Conservation (phyloP, 2,113 vertebrate genomes). For the Suncus etruscus region DNA sequence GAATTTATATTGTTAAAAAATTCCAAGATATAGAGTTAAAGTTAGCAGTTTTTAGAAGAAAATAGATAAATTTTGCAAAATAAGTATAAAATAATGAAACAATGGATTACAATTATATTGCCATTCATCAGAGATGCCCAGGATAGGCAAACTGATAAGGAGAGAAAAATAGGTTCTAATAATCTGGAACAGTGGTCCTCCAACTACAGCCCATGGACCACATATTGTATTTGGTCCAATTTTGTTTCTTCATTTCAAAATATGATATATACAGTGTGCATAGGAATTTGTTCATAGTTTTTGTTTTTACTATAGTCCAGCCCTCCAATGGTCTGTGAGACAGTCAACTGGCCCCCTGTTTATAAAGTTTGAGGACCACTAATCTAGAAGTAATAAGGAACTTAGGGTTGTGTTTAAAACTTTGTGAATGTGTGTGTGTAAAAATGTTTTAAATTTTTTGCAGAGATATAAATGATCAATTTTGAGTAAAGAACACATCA, state of each 20-base stretch:
- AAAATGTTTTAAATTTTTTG: neutral
- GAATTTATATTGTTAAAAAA: slow-evolving; percentile 19
- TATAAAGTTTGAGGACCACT: too few species aligned
- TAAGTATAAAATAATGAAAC: neutral
- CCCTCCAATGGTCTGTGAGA: too few species aligned
- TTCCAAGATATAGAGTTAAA: slow-evolving; percentile 18
- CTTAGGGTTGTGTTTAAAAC: neutral
- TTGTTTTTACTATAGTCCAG: too few species aligned
- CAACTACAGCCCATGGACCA: too few species aligned
- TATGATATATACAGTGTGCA: too few species aligned
- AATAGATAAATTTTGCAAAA: neutral
- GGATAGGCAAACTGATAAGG: neutral
- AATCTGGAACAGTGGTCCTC: too few species aligned
- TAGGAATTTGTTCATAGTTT: too few species aligned
- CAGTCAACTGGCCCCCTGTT: too few species aligned
- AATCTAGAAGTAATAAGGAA: neutral
- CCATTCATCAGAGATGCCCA: neutral
- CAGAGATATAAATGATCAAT: neutral
- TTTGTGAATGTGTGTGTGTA: neutral
- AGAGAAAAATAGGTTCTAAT: neutral
- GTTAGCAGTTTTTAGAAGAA: slow-evolving; percentile 9
- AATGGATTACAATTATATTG: neutral
- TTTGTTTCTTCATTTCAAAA: too few species aligned
- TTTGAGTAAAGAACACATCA: neutral
- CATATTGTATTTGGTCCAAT: too few species aligned